Percentiles rank a stretch among this genome's conserved stretches.
Conservation (phyloP, 2,113 vertebrate species). For the Prionailurus viverrinus region DNA sequence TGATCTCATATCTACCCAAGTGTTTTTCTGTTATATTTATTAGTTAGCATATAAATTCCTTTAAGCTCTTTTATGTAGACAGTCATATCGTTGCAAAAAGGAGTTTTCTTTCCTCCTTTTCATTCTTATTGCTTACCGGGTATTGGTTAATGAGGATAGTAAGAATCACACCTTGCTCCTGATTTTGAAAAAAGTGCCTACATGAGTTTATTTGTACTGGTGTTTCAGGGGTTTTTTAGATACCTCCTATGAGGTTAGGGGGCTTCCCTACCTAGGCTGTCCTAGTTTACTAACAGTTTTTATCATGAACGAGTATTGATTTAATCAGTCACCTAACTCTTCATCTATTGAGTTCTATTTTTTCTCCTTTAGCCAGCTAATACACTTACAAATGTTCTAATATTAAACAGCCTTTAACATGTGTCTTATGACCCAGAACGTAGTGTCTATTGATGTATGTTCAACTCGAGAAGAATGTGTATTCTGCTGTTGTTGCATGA, state of each 20-base stretch:
- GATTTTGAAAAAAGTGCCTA: background rate
- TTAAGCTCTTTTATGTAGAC: background rate
- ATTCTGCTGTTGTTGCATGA: background rate
- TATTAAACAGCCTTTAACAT: background rate
- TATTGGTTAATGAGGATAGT: background rate
- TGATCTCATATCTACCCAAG: background rate
- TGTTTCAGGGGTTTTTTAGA: background rate
- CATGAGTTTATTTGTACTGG: background rate
- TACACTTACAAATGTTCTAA: background rate
- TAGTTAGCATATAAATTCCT: background rate
- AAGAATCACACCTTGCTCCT: background rate
- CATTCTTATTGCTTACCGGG: background rate
- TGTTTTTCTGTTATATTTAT: background rate
- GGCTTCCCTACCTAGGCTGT: background rate
- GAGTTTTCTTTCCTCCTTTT: background rate
- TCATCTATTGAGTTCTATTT: background rate
- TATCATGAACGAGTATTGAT: background rate
- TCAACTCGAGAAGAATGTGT: background rate
- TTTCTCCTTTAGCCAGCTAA: background rate
- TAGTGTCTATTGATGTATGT: background rate
- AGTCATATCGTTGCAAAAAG: background rate
- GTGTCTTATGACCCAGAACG: background rate
- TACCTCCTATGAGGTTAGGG: background rate
- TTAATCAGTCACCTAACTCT: background rate
- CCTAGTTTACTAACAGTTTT: background rate